These are phyloP conservation scores for Anolis sagrei DNA, from an alignment of 2,113 vertebrate genomes.

Conservation along the genomic window DNA sequence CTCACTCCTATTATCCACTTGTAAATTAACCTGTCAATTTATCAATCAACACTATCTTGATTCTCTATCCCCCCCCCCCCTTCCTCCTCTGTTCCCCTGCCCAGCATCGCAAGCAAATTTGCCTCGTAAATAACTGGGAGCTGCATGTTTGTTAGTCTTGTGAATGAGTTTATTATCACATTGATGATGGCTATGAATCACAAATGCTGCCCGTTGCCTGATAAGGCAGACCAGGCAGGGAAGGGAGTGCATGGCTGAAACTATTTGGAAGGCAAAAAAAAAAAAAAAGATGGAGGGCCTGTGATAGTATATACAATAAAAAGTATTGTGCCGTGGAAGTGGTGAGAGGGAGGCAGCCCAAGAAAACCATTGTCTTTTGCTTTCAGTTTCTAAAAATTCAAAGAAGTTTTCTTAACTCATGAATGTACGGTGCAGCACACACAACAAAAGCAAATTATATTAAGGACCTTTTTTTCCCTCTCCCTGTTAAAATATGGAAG, in stretches of 20 bases:
- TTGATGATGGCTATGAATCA: constrained; percentile 99
- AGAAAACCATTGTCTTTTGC: constrained; percentile 36
- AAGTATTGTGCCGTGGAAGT: constrained; percentile 68
- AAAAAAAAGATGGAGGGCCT: constrained; percentile 77
- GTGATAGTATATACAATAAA: constrained; percentile 69
- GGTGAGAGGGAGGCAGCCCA: no score
- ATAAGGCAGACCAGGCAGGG: constrained; percentile 78
- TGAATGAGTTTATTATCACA: constrained; percentile 99
- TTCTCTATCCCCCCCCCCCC: constrained; percentile 71
- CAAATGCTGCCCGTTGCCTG: constrained; percentile 92
- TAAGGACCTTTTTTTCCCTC: constrained; percentile 4
- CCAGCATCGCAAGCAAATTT: constrained; percentile 84
- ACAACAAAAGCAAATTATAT: constrained; percentile 39
- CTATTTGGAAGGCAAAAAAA: constrained; percentile 78
- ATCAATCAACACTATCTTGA: constrained; percentile 99
- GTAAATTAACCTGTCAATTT: constrained; percentile 99
- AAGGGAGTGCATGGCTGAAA: constrained; percentile 67
- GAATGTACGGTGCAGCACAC: constrained; percentile 34
- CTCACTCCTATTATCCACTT: constrained; percentile 96
- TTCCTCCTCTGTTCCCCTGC: constrained; percentile 81
- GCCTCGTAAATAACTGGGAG: constrained; percentile 94
- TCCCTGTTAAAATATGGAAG: constrained; percentile 3
- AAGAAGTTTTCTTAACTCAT: no score
- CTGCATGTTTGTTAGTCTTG: constrained; percentile 93
- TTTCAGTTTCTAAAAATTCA: not conserved